Conservation (phyloP, 2,113 vertebrate genomes). For the Tricholaema leucomelas region DNA sequence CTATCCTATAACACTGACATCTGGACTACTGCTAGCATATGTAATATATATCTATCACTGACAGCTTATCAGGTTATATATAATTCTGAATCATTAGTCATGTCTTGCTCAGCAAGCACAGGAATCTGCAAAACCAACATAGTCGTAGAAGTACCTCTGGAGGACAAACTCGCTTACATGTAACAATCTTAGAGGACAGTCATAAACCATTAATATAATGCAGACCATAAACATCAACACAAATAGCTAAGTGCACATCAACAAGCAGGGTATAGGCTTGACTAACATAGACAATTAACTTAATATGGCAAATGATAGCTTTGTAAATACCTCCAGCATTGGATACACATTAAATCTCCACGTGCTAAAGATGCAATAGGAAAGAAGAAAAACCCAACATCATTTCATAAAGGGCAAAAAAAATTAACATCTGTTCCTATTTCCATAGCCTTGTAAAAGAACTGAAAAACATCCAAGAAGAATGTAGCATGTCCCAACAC, state of each 20-base stretch:
- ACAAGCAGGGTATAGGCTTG: background rate
- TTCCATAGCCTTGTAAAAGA: conserved; percentile 66
- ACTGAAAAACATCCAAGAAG: conserved; percentile 54
- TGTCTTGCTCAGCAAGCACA: conserved; percentile 50
- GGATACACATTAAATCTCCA: conserved; percentile 43
- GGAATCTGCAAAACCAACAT: conserved; percentile 41
- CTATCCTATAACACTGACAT: conserved; percentile 38
- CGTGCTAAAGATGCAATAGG: background rate
- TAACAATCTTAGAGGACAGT: conserved; percentile 28
- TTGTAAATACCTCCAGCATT: conserved; percentile 52
- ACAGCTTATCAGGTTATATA: conserved; percentile 63
- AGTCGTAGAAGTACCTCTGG: conserved; percentile 32
- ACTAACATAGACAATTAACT: background rate
- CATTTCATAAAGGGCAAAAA: conserved; percentile 8
- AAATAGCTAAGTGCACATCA: conserved; percentile 34
- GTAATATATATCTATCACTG: conserved; percentile 57
- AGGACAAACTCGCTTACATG: conserved; percentile 32
- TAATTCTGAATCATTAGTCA: conserved; percentile 67
- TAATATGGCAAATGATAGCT: conserved; percentile 33
- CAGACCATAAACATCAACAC: conserved; percentile 31
- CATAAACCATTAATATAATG: conserved; percentile 35
- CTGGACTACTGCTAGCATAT: conserved; percentile 38
- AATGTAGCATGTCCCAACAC: conserved; percentile 48
- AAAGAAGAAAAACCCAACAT: conserved; percentile 44
- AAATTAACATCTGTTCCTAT: conserved; percentile 44